Base-by-base conservation (phyloP, 2,888 invertebrate species). In the Anticlea derivata region DNA sequence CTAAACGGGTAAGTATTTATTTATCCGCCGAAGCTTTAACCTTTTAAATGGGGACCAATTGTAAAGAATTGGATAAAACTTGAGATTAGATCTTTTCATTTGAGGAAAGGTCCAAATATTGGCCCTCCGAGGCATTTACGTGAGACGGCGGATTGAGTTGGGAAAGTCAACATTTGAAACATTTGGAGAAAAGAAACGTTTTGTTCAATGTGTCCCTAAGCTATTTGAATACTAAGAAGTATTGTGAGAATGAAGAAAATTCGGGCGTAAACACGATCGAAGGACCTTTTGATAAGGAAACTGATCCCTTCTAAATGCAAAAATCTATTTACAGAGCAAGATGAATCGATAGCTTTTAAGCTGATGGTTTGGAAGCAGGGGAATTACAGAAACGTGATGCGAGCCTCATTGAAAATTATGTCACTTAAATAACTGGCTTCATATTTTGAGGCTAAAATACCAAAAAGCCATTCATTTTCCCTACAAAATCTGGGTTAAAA, bases 21-120 rank as follows among this genome's bases (percentile, higher is more conserved):
- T 49, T 47, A 24, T 39, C 8, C 27, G 66, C 59, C 54, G 50
- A 52, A 68, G 61, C 67, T 73, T 69, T 70, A 72, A 65, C 66
- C 66, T 70, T 72, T 74, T 68, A 78, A 74, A 71, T 65, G 63
- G 40, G 66, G 63, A 61, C 63, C 75, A 72, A 77, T 78, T 77
- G 71, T 74, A 75, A 75, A 76, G 76, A 77, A 76, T 78, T 60
- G 77, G 69, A 77, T 75, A 74, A 77, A 78, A 77, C 65, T 70
- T 66, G 48, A 81, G 83, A 83, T 83, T 75, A 78, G 76, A 83
- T 82, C 83, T 83, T 78, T 78, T 80, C 78, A 80, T 83, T 80
- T 78, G 70, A 71, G 58, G 68, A 78, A 80, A 77, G 78, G 80
- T 78, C 76, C 79, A 71, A 82, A 65, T 75, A 81, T 80, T 73